phyloP scores from a whole-genome alignment of 2,797 vertebrate species.

The Sardinella longiceps region DNA sequence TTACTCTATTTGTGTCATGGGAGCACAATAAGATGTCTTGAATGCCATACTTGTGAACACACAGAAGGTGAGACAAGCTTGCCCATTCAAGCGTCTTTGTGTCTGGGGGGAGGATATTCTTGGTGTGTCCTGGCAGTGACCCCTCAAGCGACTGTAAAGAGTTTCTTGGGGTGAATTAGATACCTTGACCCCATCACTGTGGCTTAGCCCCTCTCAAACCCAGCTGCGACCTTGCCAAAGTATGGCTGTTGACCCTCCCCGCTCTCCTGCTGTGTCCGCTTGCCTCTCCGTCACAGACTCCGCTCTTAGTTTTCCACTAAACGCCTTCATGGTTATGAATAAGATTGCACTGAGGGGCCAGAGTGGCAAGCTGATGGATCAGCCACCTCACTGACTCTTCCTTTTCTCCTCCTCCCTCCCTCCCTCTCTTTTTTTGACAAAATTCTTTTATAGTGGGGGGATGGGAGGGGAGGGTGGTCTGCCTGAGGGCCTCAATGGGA shows the following conservation, averaged over 20 bases:
- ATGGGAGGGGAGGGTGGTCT: background rate
- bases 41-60: background rate
- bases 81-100: background rate
- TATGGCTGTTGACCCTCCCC: constrained; percentile 5
- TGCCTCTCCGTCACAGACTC: constrained; percentile 21
- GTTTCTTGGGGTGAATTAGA: constrained; percentile 10
- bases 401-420: background rate
- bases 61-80: background rate
- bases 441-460: background rate
- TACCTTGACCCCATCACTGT: constrained; percentile 16
- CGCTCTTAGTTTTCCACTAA: constrained; percentile 10
- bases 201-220: constrained; percentile 9
- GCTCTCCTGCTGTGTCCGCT: constrained; percentile 33
- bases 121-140: background rate
- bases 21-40: background rate
- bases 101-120: background rate
- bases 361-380: constrained; percentile 11
- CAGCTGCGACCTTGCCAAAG: constrained; percentile 16
- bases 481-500: constrained; percentile 12
- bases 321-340: constrained; percentile 11
- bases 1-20: background rate
- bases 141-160: background rate
- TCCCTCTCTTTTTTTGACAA: constrained; percentile 3
- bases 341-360: background rate
- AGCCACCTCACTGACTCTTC: background rate